A percentile compares a stretch with the other conserved stretches of the same genome.
These are phyloP conservation scores for Drosophila varians DNA, from an alignment of 1,140 invertebrate species.

Conservation along the genomic window DNA sequence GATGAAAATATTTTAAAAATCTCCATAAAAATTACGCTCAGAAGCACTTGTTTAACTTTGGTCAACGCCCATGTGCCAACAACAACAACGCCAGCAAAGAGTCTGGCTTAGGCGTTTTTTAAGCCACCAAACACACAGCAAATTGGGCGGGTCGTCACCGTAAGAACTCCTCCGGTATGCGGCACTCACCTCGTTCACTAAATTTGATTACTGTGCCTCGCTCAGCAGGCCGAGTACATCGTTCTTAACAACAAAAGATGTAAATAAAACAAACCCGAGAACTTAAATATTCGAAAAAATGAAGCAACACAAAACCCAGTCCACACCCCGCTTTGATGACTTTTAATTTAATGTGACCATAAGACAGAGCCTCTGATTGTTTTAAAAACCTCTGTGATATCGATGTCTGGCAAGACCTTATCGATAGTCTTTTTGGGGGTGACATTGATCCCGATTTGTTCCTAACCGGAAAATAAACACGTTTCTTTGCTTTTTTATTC, in stretches of 20 bases:
- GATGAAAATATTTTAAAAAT: background rate
- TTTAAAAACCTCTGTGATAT: background rate
- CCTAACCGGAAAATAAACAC: no score
- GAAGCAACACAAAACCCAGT: slow-evolving; percentile 49
- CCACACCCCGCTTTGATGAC: slow-evolving; percentile 51
- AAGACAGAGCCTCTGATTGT: no score
- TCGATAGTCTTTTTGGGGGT: background rate
- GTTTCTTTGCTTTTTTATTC: no score
- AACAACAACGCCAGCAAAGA: slow-evolving; percentile 51
- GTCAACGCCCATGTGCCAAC: slow-evolving; percentile 79
- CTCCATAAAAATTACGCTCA: background rate
- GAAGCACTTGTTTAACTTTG: slow-evolving; percentile 46
- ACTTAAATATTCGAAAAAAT: slow-evolving; percentile 42
- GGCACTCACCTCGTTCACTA: slow-evolving; percentile 21
- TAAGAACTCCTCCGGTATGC: background rate
- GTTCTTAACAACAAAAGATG: slow-evolving; percentile 28
- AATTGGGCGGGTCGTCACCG: slow-evolving; percentile 68
- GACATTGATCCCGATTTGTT: background rate
- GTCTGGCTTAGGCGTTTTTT: slow-evolving; percentile 53
- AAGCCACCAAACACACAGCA: slow-evolving; percentile 46
- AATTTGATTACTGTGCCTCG: slow-evolving; percentile 4
- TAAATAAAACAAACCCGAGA: slow-evolving; percentile 40
- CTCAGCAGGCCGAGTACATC: slow-evolving; percentile 28
- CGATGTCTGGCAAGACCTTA: background rate
- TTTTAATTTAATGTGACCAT: slow-evolving; percentile 16